phyloP scores from a whole-genome alignment of 2,888 invertebrate genomes.

The Anaspis maculata region DNA sequence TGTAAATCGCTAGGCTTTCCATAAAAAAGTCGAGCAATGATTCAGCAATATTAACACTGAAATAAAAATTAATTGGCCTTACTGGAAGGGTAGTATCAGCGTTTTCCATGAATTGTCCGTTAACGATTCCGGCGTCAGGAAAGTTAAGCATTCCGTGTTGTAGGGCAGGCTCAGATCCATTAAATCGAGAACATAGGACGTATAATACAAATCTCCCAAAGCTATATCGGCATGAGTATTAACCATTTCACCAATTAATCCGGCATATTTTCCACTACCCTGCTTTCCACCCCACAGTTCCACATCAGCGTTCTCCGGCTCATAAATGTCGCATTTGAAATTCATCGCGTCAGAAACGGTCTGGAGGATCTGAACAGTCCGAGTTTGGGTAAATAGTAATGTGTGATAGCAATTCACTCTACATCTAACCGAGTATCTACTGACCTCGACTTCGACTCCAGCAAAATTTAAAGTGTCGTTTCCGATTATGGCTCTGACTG shows the following conservation, averaged over 20 bases:
- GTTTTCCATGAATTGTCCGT: slow-evolving; percentile 80
- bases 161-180: slow-evolving; percentile 72
- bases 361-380: slow-evolving; percentile 53
- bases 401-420: too few species aligned
- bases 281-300: slow-evolving; percentile 62
- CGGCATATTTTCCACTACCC: slow-evolving; percentile 56
- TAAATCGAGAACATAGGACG: slow-evolving; percentile 55
- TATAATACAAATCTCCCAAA: slow-evolving; percentile 70
- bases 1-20: too few species aligned
- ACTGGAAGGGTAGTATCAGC: slow-evolving; percentile 72
- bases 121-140: slow-evolving; percentile 72
- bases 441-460: slow-evolving; percentile 65
- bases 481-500: slow-evolving; percentile 19
- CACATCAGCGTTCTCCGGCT: slow-evolving; percentile 49
- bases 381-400: too few species aligned
- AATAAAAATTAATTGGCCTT: slow-evolving; percentile 18
- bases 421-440: too few species aligned
- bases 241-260: slow-evolving; percentile 66
- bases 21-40: too few species aligned
- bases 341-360: slow-evolving; percentile 62
- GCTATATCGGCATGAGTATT: slow-evolving; percentile 61
- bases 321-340: slow-evolving; percentile 60
- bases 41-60: too few species aligned
- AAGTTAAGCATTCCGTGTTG: slow-evolving; percentile 75
- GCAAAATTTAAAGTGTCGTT: slow-evolving; percentile 34